Evolutionary conservation across 2,888 invertebrate genomes (phyloP).

Genomic region (Macrophya annulata): DNA sequence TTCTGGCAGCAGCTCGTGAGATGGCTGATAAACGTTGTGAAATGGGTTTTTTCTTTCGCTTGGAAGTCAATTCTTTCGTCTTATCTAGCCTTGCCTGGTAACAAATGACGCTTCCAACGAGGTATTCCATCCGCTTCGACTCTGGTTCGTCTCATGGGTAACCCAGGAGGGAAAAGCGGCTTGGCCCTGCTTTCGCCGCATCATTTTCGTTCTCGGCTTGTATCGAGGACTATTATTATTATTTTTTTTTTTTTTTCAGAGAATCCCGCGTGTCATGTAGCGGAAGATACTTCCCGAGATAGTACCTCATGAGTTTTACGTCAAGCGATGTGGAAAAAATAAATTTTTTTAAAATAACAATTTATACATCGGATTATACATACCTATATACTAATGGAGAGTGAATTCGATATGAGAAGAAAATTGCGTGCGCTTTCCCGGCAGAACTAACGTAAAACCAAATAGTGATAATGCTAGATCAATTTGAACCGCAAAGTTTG

Average conservation of each 20-base stretch:
- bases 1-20: conserved; percentile 13
- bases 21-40: conserved; percentile 56
- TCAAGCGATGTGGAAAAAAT: not conserved
- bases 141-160: conserved; percentile 28
- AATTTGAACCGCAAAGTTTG: not conserved
- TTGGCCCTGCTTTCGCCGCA: not conserved
- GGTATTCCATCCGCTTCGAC: conserved; percentile 41
- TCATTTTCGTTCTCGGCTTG: conserved; percentile 8
- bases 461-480: not conserved
- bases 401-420: not conserved
- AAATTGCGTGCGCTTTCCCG: not conserved
- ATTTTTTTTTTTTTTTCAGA: not conserved
- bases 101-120: conserved; percentile 63
- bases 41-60: conserved; percentile 61
- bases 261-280: conserved; percentile 16
- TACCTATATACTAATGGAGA: not conserved
- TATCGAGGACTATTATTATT: conserved; percentile 39
- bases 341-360: not conserved
- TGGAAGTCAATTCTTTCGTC: conserved; percentile 64
- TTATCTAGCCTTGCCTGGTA: conserved; percentile 58
- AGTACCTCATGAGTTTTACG: not conserved
- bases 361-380: not conserved
- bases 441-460: not conserved
- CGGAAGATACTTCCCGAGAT: conserved; percentile 1
- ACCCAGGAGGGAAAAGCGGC: not conserved